A percentile compares a stretch with the other conserved stretches of the same genome.
Evolutionary conservation across 1,140 invertebrate species (phyloP).

Genomic region (Cepaea nemoralis): DNA sequence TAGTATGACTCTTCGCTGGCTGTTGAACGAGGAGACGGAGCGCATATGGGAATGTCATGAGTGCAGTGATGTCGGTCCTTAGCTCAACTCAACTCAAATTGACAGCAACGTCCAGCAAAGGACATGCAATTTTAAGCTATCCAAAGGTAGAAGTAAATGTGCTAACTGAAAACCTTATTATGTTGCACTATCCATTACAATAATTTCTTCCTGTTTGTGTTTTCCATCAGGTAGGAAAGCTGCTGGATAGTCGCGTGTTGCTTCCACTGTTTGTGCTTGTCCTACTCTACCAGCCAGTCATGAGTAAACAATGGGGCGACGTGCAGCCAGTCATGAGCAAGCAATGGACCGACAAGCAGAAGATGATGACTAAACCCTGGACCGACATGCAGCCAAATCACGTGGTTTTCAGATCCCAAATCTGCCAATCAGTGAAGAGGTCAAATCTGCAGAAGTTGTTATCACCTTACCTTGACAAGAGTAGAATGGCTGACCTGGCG

Average conservation of each 20-base stretch:
- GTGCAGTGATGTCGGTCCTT: too few relatives aligned
- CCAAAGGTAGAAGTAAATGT: too few relatives aligned
- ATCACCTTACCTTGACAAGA: slow-evolving; percentile 46
- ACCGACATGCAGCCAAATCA: slow-evolving; percentile 39
- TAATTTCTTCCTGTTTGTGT: background rate
- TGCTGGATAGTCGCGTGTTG: background rate
- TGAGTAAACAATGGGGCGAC: slow-evolving; percentile 43
- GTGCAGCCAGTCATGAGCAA: slow-evolving; percentile 40
- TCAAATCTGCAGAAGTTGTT: slow-evolving; percentile 49
- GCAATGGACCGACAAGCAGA: slow-evolving; percentile 43
- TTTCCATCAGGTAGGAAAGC: background rate
- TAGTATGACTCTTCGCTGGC: too few relatives aligned
- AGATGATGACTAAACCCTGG: slow-evolving; percentile 45
- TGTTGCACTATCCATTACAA: background rate
- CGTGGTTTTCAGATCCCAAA: slow-evolving; percentile 47
- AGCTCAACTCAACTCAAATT: too few relatives aligned
- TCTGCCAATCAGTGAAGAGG: slow-evolving; percentile 49
- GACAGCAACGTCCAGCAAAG: too few relatives aligned
- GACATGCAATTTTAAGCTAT: too few relatives aligned
- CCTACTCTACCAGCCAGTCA: slow-evolving; percentile 43
- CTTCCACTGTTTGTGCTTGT: slow-evolving; percentile 38
- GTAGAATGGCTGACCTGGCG: slow-evolving; percentile 50
- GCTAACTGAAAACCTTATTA: too few relatives aligned
- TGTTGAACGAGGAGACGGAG: too few relatives aligned
- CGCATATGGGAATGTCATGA: too few relatives aligned